Base-by-base conservation (phyloP, 1,140 invertebrate species). In the Daktulosphaira vitifoliae region DNA sequence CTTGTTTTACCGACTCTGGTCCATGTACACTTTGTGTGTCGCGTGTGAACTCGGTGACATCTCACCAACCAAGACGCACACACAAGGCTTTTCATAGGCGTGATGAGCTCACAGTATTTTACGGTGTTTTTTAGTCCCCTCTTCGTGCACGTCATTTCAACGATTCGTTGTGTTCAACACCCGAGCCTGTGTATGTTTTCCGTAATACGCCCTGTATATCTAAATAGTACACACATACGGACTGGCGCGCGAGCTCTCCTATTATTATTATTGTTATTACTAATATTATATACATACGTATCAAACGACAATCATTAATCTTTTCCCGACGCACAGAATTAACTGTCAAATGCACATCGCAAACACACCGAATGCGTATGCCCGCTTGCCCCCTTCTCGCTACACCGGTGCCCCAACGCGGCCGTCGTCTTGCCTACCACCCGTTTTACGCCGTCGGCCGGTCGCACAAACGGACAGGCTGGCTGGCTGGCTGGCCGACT, bases 231-330 rank as follows among this genome's bases (percentile, higher is more conserved):
- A 33, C 29, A 33, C 29, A 33, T 11, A 37, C 23, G 38, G 11
- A 25, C 11, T 20, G 2, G 23, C 3, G 9, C 2, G n/a, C 6
- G 33, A 1, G 37, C 22, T 15, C 15, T 11, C 39, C 54, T 48
- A 62, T 25, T 9, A 15, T 42, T 39, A 46, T n/a, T n/a, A n/a
- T n/a, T n/a, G n/a, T n/a, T n/a, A n/a, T n/a, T 20, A 59, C 54
- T 25, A 44, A 59, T 20, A n/a, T 59, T 33, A 33, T 11, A 5
- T 33, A 33, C 29, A 6, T 33, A n/a, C 39, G n/a, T 44, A 59
- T 59, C 54, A 59, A 59, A 59, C 54, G 54, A 59, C 54, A 59
- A 62, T 62, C 56, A 62, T 62, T 62, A 62, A 62, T 62, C 56
- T 62, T 62, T 46, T 48, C 56, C 56, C 26, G 56, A 62, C 56